phyloP scores from a whole-genome alignment of 2,888 invertebrate species.

The Chalcosyrphus nemorum region DNA sequence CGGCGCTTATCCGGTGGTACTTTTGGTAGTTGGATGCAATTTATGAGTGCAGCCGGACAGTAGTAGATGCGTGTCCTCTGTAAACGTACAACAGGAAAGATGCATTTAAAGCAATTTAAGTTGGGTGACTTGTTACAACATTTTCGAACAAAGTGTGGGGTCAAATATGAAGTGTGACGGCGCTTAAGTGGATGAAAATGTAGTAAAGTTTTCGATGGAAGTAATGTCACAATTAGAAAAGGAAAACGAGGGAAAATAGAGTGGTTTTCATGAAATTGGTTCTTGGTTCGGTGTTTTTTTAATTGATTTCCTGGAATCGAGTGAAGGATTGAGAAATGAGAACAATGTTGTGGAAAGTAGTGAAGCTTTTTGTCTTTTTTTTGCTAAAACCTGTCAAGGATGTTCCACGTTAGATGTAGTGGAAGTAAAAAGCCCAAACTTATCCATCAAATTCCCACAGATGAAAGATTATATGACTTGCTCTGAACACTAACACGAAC shows the following conservation, averaged over 20 bases:
- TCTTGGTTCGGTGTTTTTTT: too few species aligned
- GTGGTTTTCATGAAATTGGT: too few species aligned
- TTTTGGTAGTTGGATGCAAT: slow-evolving; percentile 11
- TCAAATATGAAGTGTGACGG: background rate
- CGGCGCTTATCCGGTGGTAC: background rate
- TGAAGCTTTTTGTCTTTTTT: too few species aligned
- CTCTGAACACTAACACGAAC: too few species aligned
- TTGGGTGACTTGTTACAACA: slow-evolving; percentile 3
- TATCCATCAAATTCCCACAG: too few species aligned
- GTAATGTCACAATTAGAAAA: background rate
- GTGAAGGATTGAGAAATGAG: too few species aligned
- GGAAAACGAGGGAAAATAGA: background rate
- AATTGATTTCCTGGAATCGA: too few species aligned
- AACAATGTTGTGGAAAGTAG: too few species aligned
- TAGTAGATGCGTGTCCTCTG: background rate
- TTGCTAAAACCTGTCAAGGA: too few species aligned
- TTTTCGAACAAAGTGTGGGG: background rate
- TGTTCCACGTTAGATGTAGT: too few species aligned
- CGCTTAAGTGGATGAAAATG: background rate
- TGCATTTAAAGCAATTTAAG: slow-evolving; percentile 35
- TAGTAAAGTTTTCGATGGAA: background rate
- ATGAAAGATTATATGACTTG: too few species aligned
- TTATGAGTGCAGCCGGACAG: slow-evolving; percentile 15
- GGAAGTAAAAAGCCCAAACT: too few species aligned
- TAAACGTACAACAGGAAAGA: slow-evolving; percentile 17